Percentiles rank a stretch among this genome's conserved stretches.
phyloP scores from a whole-genome alignment of 1,140 invertebrate species.

The Papilio machaon region DNA sequence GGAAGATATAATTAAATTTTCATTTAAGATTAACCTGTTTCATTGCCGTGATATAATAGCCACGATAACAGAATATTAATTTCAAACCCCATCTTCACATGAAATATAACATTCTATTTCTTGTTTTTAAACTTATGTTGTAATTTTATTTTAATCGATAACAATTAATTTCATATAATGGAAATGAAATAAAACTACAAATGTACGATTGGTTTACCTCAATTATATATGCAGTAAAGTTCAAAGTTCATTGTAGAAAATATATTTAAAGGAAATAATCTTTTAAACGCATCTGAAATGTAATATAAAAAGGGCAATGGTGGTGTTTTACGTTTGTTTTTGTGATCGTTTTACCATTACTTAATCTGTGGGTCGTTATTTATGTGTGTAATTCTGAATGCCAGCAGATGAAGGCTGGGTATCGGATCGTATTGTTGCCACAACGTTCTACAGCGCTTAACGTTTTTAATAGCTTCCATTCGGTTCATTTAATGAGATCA shows the following conservation, averaged over 20 bases:
- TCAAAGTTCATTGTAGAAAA: constrained; percentile 1
- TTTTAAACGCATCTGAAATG: constrained; percentile 25
- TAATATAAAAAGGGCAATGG: constrained; percentile 28
- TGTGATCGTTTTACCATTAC: constrained; percentile 38
- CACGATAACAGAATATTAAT: not conserved
- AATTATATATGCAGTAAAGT: not conserved
- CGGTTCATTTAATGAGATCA: constrained; percentile 58
- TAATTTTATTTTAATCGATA: not conserved
- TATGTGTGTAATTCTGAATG: constrained; percentile 38
- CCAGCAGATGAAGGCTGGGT: constrained; percentile 31
- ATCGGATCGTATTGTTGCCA: constrained; percentile 47
- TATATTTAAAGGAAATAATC: not conserved
- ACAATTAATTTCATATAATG: not conserved
- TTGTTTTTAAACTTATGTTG: not conserved
- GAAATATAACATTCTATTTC: too few relatives aligned
- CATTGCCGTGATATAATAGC: not conserved
- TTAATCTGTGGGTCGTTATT: constrained; percentile 32
- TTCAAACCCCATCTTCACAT: not conserved
- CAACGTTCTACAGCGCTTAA: constrained; percentile 38
- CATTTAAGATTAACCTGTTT: too few relatives aligned
- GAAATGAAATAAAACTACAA: not conserved
- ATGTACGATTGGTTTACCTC: not conserved
- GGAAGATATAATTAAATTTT: too few relatives aligned
- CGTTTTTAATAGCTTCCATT: constrained; percentile 58
- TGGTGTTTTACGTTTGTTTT: constrained; percentile 33